These are phyloP conservation scores for Osmoderma eremita DNA, from an alignment of 2,888 invertebrate species.

Conservation along the genomic window DNA sequence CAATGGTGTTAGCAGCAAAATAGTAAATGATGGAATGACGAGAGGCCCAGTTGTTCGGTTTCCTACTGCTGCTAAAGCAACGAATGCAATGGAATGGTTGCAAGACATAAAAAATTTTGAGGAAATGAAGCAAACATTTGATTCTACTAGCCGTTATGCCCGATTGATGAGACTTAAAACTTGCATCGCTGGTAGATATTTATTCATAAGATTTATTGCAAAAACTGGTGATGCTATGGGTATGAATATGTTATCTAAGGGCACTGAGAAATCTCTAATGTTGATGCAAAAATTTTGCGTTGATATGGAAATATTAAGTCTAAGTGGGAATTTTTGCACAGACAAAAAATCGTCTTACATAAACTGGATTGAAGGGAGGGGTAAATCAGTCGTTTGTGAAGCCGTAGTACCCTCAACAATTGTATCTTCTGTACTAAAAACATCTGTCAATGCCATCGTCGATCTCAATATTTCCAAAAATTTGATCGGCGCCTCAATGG, in stretches of 20 bases:
- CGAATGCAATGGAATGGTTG: slow-evolving; percentile 86
- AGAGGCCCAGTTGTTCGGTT: slow-evolving; percentile 94
- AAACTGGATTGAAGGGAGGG: slow-evolving; percentile 98
- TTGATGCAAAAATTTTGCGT: slow-evolving; percentile 79
- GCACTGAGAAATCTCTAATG: slow-evolving; percentile 88
- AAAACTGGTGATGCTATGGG: slow-evolving; percentile 99
- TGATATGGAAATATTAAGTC: slow-evolving; percentile 91
- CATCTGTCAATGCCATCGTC: slow-evolving; percentile 83
- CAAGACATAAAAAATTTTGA: slow-evolving; percentile 81
- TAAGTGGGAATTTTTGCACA: slow-evolving; percentile 97
- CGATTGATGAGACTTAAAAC: slow-evolving; percentile 83
- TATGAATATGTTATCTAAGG: slow-evolving; percentile 99
- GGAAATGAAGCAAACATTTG: slow-evolving; percentile 84
- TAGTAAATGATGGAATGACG: slow-evolving; percentile 96
- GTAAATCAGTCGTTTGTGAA: slow-evolving; percentile 96
- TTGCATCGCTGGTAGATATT: slow-evolving; percentile 86
- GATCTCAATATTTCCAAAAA: slow-evolving; percentile 94
- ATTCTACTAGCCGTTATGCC: slow-evolving; percentile 92
- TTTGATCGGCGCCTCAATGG: slow-evolving; percentile 93
- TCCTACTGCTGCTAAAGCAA: slow-evolving; percentile 79
- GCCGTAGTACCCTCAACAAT: slow-evolving; percentile 82
- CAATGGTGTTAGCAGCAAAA: slow-evolving; percentile 83
- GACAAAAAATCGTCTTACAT: slow-evolving; percentile 98
- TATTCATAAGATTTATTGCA: slow-evolving; percentile 93
- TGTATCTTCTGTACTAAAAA: slow-evolving; percentile 84